Evolutionary conservation across 1,140 invertebrate species (phyloP).

Genomic region (Medauroidea extradentata): DNA sequence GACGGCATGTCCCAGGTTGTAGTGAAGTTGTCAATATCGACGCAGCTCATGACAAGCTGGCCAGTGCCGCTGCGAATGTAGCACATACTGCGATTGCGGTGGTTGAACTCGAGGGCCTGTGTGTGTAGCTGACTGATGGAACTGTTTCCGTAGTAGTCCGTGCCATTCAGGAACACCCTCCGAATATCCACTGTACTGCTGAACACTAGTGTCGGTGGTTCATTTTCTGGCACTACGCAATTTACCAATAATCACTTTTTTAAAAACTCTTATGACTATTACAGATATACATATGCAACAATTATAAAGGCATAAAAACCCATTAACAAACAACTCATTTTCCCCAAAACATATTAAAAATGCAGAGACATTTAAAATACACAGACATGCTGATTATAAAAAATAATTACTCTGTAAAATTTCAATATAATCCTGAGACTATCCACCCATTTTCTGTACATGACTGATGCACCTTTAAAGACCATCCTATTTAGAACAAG

Average conservation of each 20-base stretch:
- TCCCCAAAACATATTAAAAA: neutral
- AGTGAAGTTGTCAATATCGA: constrained; percentile 54
- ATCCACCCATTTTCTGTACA: too few species aligned
- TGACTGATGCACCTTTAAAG: too few species aligned
- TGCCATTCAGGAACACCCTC: constrained; percentile 51
- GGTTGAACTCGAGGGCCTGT: constrained; percentile 48
- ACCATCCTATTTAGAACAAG: too few species aligned
- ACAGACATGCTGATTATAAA: too few species aligned
- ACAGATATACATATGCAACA: constrained; percentile 15
- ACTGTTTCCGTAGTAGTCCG: constrained; percentile 41
- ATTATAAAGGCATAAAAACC: neutral
- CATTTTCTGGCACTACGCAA: constrained; percentile 46
- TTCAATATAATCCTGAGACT: too few species aligned
- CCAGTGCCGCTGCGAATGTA: constrained; percentile 56
- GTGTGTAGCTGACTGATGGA: constrained; percentile 42
- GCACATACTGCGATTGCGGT: constrained; percentile 58
- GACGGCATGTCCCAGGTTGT: constrained; percentile 51
- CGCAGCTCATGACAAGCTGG: constrained; percentile 51
- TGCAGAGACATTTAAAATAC: too few species aligned
- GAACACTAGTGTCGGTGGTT: constrained; percentile 49
- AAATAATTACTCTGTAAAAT: too few species aligned
- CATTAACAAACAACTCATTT: neutral
- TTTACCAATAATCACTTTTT: constrained; percentile 1
- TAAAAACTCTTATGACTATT: neutral
- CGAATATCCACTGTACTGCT: constrained; percentile 50